Conservation (phyloP, 2,888 invertebrate genomes). For the Endomychus coccineus region DNA sequence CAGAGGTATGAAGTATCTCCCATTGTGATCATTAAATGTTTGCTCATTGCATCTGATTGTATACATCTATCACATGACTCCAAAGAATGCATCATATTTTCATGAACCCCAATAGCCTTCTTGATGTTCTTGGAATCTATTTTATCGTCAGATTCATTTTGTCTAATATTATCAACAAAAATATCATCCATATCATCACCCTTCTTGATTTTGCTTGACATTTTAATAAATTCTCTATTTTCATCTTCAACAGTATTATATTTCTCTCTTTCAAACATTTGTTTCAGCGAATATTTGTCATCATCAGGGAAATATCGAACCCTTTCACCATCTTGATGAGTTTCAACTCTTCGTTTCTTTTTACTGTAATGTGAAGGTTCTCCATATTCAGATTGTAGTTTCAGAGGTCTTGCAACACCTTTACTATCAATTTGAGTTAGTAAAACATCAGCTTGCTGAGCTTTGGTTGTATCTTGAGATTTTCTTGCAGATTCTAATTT, state of each 20-base stretch:
- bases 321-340: constrained; percentile 66
- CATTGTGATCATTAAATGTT: constrained; percentile 77
- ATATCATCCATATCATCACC: constrained; percentile 79
- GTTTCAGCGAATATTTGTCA: constrained; percentile 75
- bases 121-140: constrained; percentile 55
- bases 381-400: constrained; percentile 38
- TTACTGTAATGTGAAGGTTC: constrained; percentile 46
- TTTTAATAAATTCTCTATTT: constrained; percentile 69
- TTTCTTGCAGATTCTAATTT: constrained; percentile 61
- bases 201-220: constrained; percentile 58
- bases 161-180: constrained; percentile 71
- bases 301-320: constrained; percentile 83
- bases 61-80: constrained; percentile 80
- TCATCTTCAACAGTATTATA: constrained; percentile 72
- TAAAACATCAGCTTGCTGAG: constrained; percentile 51
- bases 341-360: constrained; percentile 55
- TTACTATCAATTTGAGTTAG: constrained; percentile 60
- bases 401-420: constrained; percentile 64
- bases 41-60: constrained; percentile 69
- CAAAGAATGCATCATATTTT: constrained; percentile 58
- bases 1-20: constrained; percentile 78
- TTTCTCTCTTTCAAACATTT: constrained; percentile 80
- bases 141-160: constrained; percentile 54
- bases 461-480: constrained; percentile 5
- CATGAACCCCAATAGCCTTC: constrained; percentile 67